A percentile compares a stretch with the other conserved stretches of the same genome.
Conservation (phyloP, 2,888 invertebrate species). For the Drosophila atripex region DNA sequence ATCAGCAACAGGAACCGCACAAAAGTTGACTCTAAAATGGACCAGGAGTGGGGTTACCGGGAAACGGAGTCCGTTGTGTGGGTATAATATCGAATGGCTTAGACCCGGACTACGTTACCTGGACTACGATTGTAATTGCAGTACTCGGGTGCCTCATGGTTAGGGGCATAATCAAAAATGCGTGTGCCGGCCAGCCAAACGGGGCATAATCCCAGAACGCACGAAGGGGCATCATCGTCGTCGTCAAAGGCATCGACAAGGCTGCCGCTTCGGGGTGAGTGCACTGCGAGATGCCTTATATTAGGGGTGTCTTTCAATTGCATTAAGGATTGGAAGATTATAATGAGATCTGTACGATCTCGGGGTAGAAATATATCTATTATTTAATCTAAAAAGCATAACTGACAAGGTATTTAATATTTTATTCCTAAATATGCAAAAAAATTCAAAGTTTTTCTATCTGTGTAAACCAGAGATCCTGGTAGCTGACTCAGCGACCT, state of each 20-base stretch:
- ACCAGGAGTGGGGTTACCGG: conserved; percentile 11
- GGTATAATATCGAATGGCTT: conserved; percentile 29
- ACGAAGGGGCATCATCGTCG: conserved; percentile 42
- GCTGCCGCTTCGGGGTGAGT: not conserved
- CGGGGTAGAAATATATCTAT: too few species aligned
- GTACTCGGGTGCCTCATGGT: conserved; percentile 31
- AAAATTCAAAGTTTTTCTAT: not conserved
- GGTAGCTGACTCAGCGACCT: conserved; percentile 29
- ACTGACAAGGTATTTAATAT: too few species aligned
- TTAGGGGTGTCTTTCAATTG: not conserved
- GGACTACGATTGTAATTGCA: conserved; percentile 59
- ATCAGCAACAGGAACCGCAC: conserved; percentile 70
- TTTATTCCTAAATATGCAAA: not conserved
- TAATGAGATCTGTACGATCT: not conserved
- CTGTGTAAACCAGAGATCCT: not conserved
- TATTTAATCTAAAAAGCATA: too few species aligned
- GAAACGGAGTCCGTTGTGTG: conserved; percentile 8
- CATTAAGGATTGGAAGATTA: not conserved
- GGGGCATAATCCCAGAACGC: conserved; percentile 56
- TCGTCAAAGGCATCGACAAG: conserved; percentile 19
- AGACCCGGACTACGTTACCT: conserved; percentile 37
- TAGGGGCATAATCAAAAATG: conserved; percentile 63
- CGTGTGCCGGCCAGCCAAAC: conserved; percentile 55
- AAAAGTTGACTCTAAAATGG: conserved; percentile 52
- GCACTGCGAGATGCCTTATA: not conserved